These are phyloP conservation scores for Bombyx mandarina DNA, from an alignment of 1,140 invertebrate genomes.

Conservation along the genomic window DNA sequence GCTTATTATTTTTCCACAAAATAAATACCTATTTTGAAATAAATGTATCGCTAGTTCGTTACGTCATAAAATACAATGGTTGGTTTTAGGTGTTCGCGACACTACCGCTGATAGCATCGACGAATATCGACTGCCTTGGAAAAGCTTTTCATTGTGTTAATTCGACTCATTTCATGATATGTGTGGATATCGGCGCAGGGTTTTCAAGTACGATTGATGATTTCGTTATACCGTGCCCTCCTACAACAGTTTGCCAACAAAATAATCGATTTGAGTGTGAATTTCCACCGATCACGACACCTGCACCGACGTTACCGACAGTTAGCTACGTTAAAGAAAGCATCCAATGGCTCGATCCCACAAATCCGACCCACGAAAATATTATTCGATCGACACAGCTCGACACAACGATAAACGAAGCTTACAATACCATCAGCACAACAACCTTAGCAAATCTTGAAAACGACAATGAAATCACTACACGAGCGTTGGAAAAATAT, in stretches of 20 bases:
- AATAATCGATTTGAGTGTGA: constrained; percentile 57
- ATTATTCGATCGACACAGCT: too few species aligned
- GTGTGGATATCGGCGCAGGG: constrained; percentile 57
- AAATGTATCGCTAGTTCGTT: background rate
- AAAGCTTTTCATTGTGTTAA: constrained; percentile 62
- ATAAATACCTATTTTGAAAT: background rate
- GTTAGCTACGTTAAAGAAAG: too few species aligned
- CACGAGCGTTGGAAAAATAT: too few species aligned
- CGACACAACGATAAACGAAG: too few species aligned
- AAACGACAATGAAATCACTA: too few species aligned
- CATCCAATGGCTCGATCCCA: too few species aligned
- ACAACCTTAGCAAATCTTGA: too few species aligned
- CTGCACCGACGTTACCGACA: too few species aligned
- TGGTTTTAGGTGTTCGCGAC: constrained; percentile 32
- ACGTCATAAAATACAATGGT: constrained; percentile 1
- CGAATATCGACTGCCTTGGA: constrained; percentile 51
- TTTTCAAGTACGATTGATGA: constrained; percentile 49
- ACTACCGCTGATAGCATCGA: constrained; percentile 18
- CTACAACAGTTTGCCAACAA: constrained; percentile 33
- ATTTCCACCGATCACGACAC: constrained; percentile 18
- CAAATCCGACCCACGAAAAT: too few species aligned
- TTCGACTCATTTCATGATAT: constrained; percentile 64
- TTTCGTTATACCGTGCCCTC: constrained; percentile 48
- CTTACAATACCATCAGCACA: too few species aligned
- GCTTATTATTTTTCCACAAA: background rate